Conservation (phyloP, 2,797 vertebrate genomes). For the Pseudochromis fuscus region DNA sequence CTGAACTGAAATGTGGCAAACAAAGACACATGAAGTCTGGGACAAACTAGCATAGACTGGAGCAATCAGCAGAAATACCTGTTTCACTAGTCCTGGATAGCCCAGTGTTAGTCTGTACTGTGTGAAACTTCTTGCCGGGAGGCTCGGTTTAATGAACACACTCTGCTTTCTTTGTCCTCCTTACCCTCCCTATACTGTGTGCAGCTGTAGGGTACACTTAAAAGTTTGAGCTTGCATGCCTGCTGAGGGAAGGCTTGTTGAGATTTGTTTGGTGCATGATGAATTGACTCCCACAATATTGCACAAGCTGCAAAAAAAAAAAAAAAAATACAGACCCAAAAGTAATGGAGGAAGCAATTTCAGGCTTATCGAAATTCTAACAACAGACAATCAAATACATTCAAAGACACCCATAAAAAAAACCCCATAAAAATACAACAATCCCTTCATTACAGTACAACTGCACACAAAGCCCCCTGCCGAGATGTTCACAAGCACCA, state of each 20-base stretch:
- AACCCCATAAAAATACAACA: background rate
- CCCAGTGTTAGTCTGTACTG: slow-evolving; percentile 6
- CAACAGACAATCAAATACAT: background rate
- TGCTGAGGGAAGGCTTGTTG: slow-evolving; percentile 36
- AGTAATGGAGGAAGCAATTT: background rate
- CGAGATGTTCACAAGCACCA: background rate
- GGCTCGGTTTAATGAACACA: slow-evolving; percentile 54
- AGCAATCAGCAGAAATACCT: slow-evolving; percentile 25
- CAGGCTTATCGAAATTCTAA: background rate
- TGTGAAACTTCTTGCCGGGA: slow-evolving; percentile 33
- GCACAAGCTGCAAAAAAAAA: slow-evolving; percentile 13
- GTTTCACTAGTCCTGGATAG: slow-evolving; percentile 22
- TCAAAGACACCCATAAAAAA: background rate
- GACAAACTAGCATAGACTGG: background rate
- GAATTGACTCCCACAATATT: slow-evolving; percentile 20
- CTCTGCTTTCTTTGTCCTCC: slow-evolving; percentile 49
- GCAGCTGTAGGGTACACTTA: slow-evolving; percentile 59
- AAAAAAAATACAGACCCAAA: background rate
- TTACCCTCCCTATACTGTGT: slow-evolving; percentile 22
- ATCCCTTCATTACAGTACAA: background rate
- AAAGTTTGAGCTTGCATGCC: slow-evolving; percentile 43
- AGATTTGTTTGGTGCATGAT: slow-evolving; percentile 46
- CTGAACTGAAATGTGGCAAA: slow-evolving; percentile 9
- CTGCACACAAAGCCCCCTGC: background rate
- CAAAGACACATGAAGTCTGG: slow-evolving; percentile 15